Evolutionary conservation across 2,888 invertebrate species (phyloP).

Genomic region (Mesochorus sp.): DNA sequence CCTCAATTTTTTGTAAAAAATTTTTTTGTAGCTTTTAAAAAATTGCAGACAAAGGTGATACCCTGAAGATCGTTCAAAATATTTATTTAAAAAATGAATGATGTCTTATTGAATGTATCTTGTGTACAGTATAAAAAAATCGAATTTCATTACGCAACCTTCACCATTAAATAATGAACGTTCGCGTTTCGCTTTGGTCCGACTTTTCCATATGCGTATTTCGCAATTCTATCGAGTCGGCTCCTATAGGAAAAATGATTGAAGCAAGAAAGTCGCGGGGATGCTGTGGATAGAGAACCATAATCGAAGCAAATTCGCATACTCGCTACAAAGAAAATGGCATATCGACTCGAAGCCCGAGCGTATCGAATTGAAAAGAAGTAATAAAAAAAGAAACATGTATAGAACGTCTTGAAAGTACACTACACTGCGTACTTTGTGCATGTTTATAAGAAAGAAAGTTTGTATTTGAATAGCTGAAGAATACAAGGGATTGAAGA

Average conservation of each 20-base stretch:
- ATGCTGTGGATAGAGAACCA: neutral
- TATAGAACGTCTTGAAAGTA: slow-evolving; percentile 23
- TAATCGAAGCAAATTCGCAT: neutral
- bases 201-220: too few relatives aligned
- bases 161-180: too few relatives aligned
- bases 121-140: too few relatives aligned
- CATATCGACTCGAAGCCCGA: neutral
- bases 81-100: too few relatives aligned
- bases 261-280: neutral
- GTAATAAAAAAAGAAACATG: slow-evolving; percentile 3
- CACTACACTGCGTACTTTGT: neutral
- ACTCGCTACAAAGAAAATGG: neutral
- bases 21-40: too few relatives aligned
- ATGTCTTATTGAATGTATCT: too few relatives aligned
- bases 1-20: too few relatives aligned
- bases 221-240: neutral
- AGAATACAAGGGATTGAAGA: neutral
- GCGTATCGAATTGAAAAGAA: slow-evolving; percentile 22
- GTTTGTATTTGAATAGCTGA: neutral
- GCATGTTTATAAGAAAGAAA: neutral
- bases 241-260: slow-evolving; percentile 1
- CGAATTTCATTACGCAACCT: too few relatives aligned
- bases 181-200: too few relatives aligned
- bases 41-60: too few relatives aligned
- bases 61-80: too few relatives aligned